A percentile compares a stretch with the other conserved stretches of the same genome.
These are phyloP conservation scores for Drosophila rellima DNA, from an alignment of 2,888 invertebrate genomes.

Conservation along the genomic window DNA sequence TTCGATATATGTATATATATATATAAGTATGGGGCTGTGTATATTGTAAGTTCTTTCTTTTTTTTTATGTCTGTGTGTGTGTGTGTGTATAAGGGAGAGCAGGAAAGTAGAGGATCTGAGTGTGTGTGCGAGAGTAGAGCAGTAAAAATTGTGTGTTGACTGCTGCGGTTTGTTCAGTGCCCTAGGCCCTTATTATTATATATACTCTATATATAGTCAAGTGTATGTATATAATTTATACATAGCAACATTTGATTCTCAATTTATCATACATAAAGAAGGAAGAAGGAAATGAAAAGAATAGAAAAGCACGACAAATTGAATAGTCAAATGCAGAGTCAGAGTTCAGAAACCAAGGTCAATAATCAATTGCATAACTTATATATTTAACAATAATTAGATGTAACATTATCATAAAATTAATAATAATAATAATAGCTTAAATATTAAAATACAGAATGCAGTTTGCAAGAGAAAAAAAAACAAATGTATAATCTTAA, in stretches of 20 bases:
- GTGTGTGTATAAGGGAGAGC: slow-evolving; percentile 26
- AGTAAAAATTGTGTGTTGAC: slow-evolving; percentile 37
- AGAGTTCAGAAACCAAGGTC: slow-evolving; percentile 22
- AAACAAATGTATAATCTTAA: slow-evolving; percentile 19
- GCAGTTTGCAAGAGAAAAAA: slow-evolving; percentile 64
- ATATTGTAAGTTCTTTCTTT: slow-evolving; percentile 1
- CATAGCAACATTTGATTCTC: slow-evolving; percentile 53
- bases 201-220: slow-evolving; percentile 32
- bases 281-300: slow-evolving; percentile 4
- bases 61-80: background rate
- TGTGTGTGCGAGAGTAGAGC: slow-evolving; percentile 37
- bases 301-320: slow-evolving; percentile 33
- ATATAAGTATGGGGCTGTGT: slow-evolving; percentile 34
- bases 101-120: slow-evolving; percentile 13
- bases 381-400: slow-evolving; percentile 77
- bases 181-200: slow-evolving; percentile 43
- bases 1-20: slow-evolving; percentile 51
- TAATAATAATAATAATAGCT: slow-evolving; percentile 67
- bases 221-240: slow-evolving; percentile 24
- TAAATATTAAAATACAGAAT: slow-evolving; percentile 75
- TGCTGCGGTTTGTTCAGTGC: slow-evolving; percentile 33
- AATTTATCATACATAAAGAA: slow-evolving; percentile 33
- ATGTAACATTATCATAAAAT: slow-evolving; percentile 42
- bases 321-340: slow-evolving; percentile 35
- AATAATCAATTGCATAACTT: slow-evolving; percentile 68